Evolutionary conservation across 2,888 invertebrate genomes (phyloP).

Genomic region (Nomada flava): DNA sequence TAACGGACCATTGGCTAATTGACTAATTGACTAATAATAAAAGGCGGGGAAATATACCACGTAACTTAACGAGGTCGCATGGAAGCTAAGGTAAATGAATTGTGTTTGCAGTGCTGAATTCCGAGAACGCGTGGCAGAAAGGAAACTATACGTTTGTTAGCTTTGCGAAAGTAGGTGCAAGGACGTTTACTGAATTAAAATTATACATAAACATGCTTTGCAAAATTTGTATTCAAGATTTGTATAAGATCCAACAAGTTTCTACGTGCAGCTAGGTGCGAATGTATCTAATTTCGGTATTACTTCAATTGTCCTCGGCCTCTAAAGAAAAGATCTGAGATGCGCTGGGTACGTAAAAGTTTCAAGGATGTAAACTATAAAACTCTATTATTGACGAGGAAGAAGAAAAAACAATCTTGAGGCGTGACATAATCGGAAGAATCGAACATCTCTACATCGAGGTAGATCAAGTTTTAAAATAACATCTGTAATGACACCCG

Average conservation of each 20-base stretch:
- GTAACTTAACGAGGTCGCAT: constrained; percentile 15
- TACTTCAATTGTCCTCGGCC: background rate
- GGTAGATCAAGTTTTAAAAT: constrained; percentile 25
- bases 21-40: background rate
- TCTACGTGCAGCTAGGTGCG: background rate
- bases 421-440: constrained; percentile 62
- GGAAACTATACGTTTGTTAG: background rate
- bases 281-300: background rate
- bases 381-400: background rate
- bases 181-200: background rate
- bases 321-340: background rate
- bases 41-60: background rate
- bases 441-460: constrained; percentile 31
- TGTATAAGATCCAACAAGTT: background rate
- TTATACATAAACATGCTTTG: background rate
- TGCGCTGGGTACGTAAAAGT: background rate
- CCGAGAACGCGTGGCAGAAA: constrained; percentile 11
- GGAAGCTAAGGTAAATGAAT: constrained; percentile 20
- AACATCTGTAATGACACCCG: constrained; percentile 50
- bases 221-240: background rate
- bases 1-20: too few relatives aligned
- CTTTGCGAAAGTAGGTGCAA: constrained; percentile 3
- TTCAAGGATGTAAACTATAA: constrained; percentile 6
- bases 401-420: constrained; percentile 45
- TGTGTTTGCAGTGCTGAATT: background rate